Evolutionary conservation across 2,797 vertebrate genomes (phyloP), one percentile per base, ranked within the genome.

Genomic region (Pangasius larnaudii): DNA sequence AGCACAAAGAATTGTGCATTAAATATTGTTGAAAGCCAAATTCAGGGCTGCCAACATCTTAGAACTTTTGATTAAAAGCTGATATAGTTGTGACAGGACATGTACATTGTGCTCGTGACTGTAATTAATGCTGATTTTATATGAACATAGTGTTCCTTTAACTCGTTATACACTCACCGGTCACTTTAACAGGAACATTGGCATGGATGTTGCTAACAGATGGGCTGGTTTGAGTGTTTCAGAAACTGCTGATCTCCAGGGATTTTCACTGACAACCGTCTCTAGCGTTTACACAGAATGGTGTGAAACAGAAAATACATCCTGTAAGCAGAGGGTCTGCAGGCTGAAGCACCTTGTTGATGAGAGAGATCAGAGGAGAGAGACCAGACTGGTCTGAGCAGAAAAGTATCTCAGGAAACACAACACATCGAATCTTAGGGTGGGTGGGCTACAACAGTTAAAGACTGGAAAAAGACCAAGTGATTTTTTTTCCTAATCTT

Each of bases 11-110:
- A 77, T 77, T 58, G 18, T 56, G 30, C 14, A 19, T 53, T 53
- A 80, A 81, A 80, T 22, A 39, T 39, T 39, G 78, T 27, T 36
- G 77, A 80, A 80, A 59, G 4, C 33, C 56, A 80, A 30, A 79
- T 22, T 36, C 24, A 13, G 22, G 5, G 24, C 39, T 75, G 24
- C 72, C 24, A 49, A 75, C 1, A 8, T 30, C 18, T 2, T 51
- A 51, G 46, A n/a, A 77, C 13, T 77, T 16, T 75, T 14, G 2
- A 75, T 75, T 77, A 7, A 7, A 51, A 14, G 30, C 16, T 56
- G 7, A 56, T 27, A 24, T 42, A 30, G 49, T 30, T 53, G 49
- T 53, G 39, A 72, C 36, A 72, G 19, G 63, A 30, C 59, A 24
- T 19, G 56, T 33, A 67, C 1, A 67, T 33, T 71, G 33, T 36